These are phyloP conservation scores for Campopleginae sp. DNA, from an alignment of 2,888 invertebrate species.

Conservation along the genomic window DNA sequence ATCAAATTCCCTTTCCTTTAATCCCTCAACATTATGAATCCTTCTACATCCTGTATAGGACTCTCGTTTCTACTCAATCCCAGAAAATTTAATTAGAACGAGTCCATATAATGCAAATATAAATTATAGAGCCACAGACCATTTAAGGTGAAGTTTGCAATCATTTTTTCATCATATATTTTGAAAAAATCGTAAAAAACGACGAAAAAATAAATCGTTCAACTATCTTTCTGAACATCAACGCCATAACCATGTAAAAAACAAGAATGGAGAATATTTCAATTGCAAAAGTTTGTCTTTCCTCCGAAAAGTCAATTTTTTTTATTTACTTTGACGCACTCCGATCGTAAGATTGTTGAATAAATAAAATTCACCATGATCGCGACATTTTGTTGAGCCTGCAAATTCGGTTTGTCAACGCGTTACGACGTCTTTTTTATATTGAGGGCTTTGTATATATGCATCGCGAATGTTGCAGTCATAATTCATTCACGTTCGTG, in stretches of 20 bases:
- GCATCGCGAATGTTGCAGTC: constrained; percentile 25
- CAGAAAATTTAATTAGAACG: background rate
- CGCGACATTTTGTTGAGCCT: too few species aligned
- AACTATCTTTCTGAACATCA: too few species aligned
- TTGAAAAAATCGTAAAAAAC: background rate
- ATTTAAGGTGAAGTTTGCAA: background rate
- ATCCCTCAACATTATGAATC: background rate
- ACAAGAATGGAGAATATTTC: too few species aligned
- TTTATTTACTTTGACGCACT: too few species aligned
- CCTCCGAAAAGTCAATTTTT: too few species aligned
- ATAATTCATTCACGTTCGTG: constrained; percentile 53
- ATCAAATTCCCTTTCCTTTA: background rate
- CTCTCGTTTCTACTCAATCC: background rate
- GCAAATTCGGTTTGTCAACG: background rate
- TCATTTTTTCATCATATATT: background rate
- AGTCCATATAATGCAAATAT: background rate
- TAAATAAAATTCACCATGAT: too few species aligned
- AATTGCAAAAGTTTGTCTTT: too few species aligned
- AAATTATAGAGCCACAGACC: background rate
- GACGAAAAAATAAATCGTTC: background rate
- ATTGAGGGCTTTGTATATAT: background rate
- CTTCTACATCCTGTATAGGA: background rate
- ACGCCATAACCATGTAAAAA: too few species aligned
- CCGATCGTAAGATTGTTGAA: too few species aligned
- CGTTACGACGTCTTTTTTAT: background rate